Evolutionary conservation across 2,888 invertebrate species (phyloP), one percentile per base, ranked within the genome.

Genomic region (Griposia aprilina): DNA sequence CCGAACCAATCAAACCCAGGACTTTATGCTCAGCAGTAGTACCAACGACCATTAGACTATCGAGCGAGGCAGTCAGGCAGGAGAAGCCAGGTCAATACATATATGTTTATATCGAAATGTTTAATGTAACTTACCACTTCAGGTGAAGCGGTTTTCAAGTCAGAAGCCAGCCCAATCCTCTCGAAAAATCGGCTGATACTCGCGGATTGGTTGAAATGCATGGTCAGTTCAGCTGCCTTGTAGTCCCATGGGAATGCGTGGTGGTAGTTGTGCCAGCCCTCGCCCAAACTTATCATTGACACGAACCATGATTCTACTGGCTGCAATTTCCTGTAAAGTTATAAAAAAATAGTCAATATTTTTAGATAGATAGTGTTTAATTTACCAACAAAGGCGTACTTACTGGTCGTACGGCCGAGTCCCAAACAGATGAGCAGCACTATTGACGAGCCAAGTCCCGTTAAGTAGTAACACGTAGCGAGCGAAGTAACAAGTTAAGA

Each of bases 221-320:
- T 95, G 23, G 98, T 98, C 20, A 98, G 95, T 93, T 99, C 99
- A n/a, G 98, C 98, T 66, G 99, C 98, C 91, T 98, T 98, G 97
- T 99, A 99, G 93, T 99, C 99, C 98, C 98, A 98, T 0, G 99
- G 99, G 95, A 99, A 99, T 0, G 98, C 97, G 93, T 99, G 99
- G 92, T 99, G 99, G 94, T 98, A 99, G 95, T 99, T 99, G 96
- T 99, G 99, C 98, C 98, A 99, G 1, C 99, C 99, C 93, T 98
- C 98, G 0, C 98, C 98, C 78, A 98, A 95, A 5, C 98, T 97
- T 71, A 98, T 90, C 1, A 98, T 91, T 0, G 98, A 97, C 0
- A 99, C 98, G 36, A 97, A 96, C 90, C 97, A 97, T 82, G 98
- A 98, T 93, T 99, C 98, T 0, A 98, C 97, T 0, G 99, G 98